These are phyloP conservation scores for Ursus arctos DNA, from an alignment of 2,113 vertebrate genomes.

Conservation along the genomic window DNA sequence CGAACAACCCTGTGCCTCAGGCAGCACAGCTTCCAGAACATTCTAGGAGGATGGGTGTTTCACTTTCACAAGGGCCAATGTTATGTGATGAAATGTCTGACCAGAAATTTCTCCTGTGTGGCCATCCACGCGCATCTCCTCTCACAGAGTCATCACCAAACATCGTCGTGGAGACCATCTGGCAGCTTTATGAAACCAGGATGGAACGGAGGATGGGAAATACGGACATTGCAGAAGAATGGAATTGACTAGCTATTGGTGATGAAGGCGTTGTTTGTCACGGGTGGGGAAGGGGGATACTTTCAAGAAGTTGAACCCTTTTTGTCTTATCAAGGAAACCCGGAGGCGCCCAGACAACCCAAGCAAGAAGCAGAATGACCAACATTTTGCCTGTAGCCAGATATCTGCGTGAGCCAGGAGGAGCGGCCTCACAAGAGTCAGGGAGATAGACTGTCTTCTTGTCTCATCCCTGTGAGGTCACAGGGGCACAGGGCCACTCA, in stretches of 20 bases:
- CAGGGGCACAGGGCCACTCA: not conserved
- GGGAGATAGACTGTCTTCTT: not conserved
- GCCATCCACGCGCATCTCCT: not conserved
- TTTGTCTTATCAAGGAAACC: conserved; percentile 47
- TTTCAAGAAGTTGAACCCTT: conserved; percentile 11
- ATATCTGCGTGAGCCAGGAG: not conserved
- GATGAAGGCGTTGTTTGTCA: not conserved
- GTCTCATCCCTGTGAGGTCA: not conserved
- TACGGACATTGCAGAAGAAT: not conserved
- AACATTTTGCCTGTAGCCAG: not conserved
- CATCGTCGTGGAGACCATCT: not conserved
- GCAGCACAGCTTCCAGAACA: not conserved
- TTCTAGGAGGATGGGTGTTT: not conserved
- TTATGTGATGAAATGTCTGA: not conserved
- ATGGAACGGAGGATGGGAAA: not conserved
- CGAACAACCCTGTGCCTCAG: not conserved
- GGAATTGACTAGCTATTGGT: not conserved
- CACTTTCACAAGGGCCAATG: not conserved
- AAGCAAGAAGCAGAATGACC: not conserved
- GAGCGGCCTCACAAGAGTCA: not conserved
- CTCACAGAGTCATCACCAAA: rapidly evolving
- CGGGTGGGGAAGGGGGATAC: not conserved
- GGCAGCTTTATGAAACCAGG: not conserved
- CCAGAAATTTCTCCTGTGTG: not conserved
- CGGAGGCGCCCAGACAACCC: not conserved